Evolutionary conservation across 2,888 invertebrate genomes (phyloP), one percentile per base, ranked within the genome.

Genomic region (Euplagia quadripunctaria): DNA sequence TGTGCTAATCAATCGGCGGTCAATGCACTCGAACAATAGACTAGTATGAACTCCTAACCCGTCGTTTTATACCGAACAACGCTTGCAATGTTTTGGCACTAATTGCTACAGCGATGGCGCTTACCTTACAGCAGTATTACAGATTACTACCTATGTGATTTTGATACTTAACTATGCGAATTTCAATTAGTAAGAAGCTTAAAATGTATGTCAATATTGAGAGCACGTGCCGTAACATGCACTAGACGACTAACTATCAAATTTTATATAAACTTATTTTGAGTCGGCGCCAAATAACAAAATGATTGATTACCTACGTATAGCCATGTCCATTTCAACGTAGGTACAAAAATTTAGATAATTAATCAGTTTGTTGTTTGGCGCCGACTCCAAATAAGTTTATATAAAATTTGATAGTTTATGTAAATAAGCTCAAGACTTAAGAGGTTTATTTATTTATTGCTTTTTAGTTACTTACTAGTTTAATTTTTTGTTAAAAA

Each of bases 1-100:
- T 78, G 76, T 78, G 82, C 70, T 78, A 76, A 69, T 75, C 76
- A n/a, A n/a, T 66, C 52, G 73, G 70, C 73, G 78, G 79, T 77
- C 83, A 77, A 76, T 81, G 85, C 72, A 65, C 79, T 73, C 65
- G 64, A 66, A 80, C 78, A 77, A 77, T 77, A 78, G 68, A 51
- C 58, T 72, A 20, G 41, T 61, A 51, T 71, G 74, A 65, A 68
- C 68, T 71, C 51, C 43, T 68, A 74, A 71, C 71, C 70, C 43
- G 55, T 11, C 68, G 52, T 51, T 74, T 71, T 65, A 65, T 61
- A 17, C 61, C 43, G 20, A 67, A 70, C 31, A 70, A 52, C 61
- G 70, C 52, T 63, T 66, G 68, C 68, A 68, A 46, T 52, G 64
- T 71, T 71, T 74, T 61, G 71, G 64, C 58, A 70, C 64, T 74